Conservation (phyloP, 35 echinoderm and acorn worm species). For the Strongylocentrotus purpuratus region DNA sequence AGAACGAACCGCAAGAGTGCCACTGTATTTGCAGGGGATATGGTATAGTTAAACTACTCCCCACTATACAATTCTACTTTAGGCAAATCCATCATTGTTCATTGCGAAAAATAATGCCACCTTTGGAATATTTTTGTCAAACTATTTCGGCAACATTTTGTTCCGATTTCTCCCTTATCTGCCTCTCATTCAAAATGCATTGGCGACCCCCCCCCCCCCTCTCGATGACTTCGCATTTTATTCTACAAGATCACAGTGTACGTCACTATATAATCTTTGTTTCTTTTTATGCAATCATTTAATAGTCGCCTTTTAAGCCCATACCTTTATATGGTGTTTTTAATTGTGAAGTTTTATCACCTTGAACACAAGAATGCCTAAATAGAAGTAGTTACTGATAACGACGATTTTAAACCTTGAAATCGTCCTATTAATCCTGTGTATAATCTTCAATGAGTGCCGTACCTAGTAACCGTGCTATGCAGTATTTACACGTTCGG, state of each 20-base stretch:
- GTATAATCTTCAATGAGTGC: not conserved
- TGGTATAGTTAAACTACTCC: too few species aligned
- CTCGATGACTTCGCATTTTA: not conserved
- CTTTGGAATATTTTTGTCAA: too few species aligned
- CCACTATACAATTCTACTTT: too few species aligned
- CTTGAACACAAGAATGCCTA: not conserved
- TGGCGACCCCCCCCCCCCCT: too few species aligned
- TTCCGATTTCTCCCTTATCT: too few species aligned
- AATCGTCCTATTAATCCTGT: not conserved
- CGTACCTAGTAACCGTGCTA: not conserved
- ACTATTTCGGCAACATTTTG: too few species aligned
- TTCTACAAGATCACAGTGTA: not conserved
- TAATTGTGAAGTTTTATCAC: not conserved
- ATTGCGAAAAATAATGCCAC: too few species aligned
- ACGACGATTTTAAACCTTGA: not conserved
- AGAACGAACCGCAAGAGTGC: too few species aligned
- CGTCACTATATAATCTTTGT: not conserved
- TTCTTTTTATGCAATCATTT: too few species aligned
- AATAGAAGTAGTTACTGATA: not conserved
- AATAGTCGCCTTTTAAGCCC: not conserved
- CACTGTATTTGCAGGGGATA: too few species aligned
- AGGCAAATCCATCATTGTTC: too few species aligned
- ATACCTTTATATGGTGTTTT: not conserved
- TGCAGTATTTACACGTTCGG: not conserved
- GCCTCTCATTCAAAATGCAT: too few species aligned